Evolutionary conservation across 2,113 vertebrate genomes (phyloP).

Genomic region (Leptosomus discolor): DNA sequence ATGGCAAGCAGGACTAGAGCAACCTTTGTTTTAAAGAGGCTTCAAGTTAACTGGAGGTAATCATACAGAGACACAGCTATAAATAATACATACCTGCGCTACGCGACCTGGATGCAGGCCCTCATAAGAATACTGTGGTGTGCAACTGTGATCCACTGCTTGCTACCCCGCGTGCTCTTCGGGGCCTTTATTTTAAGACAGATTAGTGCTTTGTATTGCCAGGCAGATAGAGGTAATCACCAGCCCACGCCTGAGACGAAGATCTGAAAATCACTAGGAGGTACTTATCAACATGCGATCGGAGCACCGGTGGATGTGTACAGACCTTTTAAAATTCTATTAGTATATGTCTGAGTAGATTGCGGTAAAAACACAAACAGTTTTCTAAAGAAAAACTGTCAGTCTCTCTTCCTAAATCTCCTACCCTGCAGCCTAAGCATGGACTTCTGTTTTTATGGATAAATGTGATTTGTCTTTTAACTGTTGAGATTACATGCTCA

Average conservation of each 20-base stretch:
- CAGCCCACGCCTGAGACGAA: rapidly evolving
- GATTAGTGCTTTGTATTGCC: neutral
- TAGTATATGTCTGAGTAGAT: conserved; percentile 39
- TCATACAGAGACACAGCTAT: neutral
- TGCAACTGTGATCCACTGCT: neutral
- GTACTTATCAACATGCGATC: conserved; percentile 31
- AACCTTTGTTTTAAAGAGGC: conserved; percentile 41
- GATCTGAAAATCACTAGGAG: neutral
- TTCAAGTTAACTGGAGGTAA: conserved; percentile 47
- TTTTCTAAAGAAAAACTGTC: conserved; percentile 32
- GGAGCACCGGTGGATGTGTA: neutral
- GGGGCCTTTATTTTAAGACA: neutral
- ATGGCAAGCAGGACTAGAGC: neutral
- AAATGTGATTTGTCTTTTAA: conserved; percentile 42
- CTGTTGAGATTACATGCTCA: conserved; percentile 32
- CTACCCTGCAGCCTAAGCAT: conserved; percentile 2
- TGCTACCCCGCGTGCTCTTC: rapidly evolving
- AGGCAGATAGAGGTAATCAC: neutral
- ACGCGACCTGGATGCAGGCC: neutral
- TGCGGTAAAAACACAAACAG: neutral
- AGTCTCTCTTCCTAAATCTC: conserved; percentile 20
- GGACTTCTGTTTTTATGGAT: conserved; percentile 43
- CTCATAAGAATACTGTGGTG: neutral
- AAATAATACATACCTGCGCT: conserved; percentile 4
- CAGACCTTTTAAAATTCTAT: conserved; percentile 58